phyloP scores from a whole-genome alignment of 2,113 vertebrate genomes.

The Gorsachius goisagi region DNA sequence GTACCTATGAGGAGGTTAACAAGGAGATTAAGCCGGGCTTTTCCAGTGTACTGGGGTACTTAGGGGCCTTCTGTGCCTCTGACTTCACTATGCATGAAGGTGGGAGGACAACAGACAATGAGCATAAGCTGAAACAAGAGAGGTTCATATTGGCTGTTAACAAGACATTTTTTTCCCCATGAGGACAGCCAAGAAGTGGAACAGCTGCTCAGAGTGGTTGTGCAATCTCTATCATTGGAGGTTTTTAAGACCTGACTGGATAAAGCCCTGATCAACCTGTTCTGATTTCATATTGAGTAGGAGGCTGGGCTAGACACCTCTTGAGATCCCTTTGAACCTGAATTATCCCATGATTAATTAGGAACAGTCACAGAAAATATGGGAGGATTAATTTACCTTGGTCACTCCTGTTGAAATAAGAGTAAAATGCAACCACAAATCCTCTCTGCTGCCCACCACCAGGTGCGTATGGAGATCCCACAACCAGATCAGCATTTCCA shows the following conservation, averaged over 20 bases:
- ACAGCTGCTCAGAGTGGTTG: background rate
- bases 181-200: background rate
- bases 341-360: background rate
- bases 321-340: background rate
- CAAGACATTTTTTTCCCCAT: background rate
- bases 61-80: background rate
- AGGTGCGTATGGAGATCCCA: constrained; percentile 76
- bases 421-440: constrained; percentile 73
- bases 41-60: background rate
- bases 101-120: background rate
- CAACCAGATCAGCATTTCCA: constrained; percentile 67
- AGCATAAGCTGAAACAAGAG: background rate
- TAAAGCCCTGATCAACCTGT: background rate
- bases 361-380: background rate
- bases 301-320: background rate
- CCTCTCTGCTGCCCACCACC: constrained; percentile 75
- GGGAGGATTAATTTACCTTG: constrained; percentile 53
- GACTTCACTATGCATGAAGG: background rate
- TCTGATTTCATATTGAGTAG: background rate
- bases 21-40: background rate
- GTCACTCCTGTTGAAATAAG: constrained; percentile 8
- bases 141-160: too few species aligned
- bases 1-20: background rate
- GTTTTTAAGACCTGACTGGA: background rate
- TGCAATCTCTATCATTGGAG: background rate